Conservation (phyloP, 2,888 invertebrate genomes). For the Tanytarsus gracilentus region DNA sequence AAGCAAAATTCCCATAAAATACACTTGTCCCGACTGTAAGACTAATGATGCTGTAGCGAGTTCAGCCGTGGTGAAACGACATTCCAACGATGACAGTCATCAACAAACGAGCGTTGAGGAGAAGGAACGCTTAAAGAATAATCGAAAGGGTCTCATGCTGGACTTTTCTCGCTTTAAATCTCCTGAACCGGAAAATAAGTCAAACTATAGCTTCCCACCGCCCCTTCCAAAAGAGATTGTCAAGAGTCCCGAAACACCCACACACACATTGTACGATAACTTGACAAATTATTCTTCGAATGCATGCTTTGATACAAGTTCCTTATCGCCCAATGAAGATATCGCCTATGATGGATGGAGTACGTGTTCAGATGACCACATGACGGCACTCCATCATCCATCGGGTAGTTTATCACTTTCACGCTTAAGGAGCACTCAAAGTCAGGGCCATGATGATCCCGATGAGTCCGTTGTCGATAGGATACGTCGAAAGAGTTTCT, state of each 20-base stretch:
- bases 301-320: constrained; percentile 42
- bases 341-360: constrained; percentile 58
- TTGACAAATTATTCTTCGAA: constrained; percentile 42
- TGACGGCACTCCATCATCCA: constrained; percentile 35
- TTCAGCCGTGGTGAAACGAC: constrained; percentile 35
- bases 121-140: constrained; percentile 37
- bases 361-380: constrained; percentile 51
- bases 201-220: constrained; percentile 30
- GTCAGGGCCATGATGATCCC: constrained; percentile 34
- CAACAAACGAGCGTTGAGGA: constrained; percentile 35
- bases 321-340: constrained; percentile 50
- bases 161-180: constrained; percentile 50
- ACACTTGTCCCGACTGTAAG: constrained; percentile 32
- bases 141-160: constrained; percentile 50
- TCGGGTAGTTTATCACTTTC: constrained; percentile 35
- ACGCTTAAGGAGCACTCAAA: constrained; percentile 44
- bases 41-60: constrained; percentile 22
- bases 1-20: constrained; percentile 30
- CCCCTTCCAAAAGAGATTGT: constrained; percentile 27
- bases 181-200: constrained; percentile 31
- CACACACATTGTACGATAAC: constrained; percentile 41
- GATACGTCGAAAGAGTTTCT: constrained; percentile 81
- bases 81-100: constrained; percentile 35
- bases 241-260: constrained; percentile 35
- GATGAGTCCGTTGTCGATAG: constrained; percentile 74